Evolutionary conservation across 2,113 vertebrate genomes (phyloP), one percentile per base, ranked within the genome.

Genomic region (Galeopterus variegatus): DNA sequence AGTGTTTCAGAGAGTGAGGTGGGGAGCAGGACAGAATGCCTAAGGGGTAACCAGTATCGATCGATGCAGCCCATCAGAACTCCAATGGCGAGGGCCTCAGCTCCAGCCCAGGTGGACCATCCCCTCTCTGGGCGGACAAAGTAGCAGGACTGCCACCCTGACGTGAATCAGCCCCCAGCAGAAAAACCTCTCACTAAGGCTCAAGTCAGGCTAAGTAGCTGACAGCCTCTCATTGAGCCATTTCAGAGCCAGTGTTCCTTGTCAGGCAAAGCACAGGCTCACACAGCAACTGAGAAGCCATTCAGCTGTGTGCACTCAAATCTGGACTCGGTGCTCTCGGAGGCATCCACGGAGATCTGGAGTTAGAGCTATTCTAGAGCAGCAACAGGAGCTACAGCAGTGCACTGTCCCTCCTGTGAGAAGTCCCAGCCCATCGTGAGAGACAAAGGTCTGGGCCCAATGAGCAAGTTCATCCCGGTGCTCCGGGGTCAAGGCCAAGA

Each of bases 291-390:
- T 56, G 81, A 64, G 64, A 52, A 88, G 41, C 45, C 67, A 64
- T 23, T 13, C 15, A 18, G 94, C 79, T 77, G 2, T 93, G 96
- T 24, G 50, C 89, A 91, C n/a, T 72, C 36, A 60, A 94, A 10
- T 52, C 62, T 79, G 82, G 87, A 86, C 64, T 97, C n/a, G 26
- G 41, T 48, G 36, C 56, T n/a, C 11, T 67, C 48, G 50, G 87
- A 84, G 56, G 92, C 24, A 60, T n/a, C 72, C 41, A 0, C 5
- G 21, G 36, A 69, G 67, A 90, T 31, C 41, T 85, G 41, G 62
- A 94, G 86, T 93, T 50, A 97, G 92, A 97, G 92, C 88, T 58
- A 28, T 85, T 41, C 87, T 81, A 67, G 64, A 92, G 77, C 62
- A 77, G 69, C 92, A 94, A 62, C 62, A 8, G 15, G 2, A 67